Conservation (phyloP, 2,113 vertebrate species). For the Epinephelus lanceolatus region DNA sequence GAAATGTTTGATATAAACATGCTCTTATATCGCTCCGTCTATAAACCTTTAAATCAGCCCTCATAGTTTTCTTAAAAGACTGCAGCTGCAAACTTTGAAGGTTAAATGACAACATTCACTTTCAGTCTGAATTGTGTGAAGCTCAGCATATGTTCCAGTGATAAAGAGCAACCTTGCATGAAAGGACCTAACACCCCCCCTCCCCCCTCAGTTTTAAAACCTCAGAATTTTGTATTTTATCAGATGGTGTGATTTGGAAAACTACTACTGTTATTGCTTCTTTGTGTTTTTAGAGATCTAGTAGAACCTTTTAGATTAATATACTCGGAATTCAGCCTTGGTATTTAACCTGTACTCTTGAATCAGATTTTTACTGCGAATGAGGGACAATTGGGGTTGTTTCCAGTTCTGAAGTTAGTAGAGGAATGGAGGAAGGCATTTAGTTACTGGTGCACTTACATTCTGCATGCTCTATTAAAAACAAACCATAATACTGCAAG, state of each 20-base stretch:
- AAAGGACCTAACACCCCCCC: not conserved
- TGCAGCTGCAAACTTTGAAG: constrained; percentile 3
- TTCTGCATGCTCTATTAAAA: constrained; percentile 27
- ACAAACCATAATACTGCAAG: constrained; percentile 15
- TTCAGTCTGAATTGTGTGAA: not conserved
- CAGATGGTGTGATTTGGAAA: constrained; percentile 32
- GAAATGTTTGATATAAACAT: not conserved
- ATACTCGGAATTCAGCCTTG: constrained; percentile 2
- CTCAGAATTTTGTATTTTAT: constrained; percentile 47
- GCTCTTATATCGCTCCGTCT: not conserved
- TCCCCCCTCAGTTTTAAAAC: not conserved
- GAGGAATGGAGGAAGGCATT: not conserved
- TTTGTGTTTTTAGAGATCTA: constrained; percentile 50
- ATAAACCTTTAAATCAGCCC: constrained; percentile 21
- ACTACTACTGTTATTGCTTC: constrained; percentile 42
- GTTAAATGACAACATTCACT: not conserved
- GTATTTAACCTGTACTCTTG: constrained; percentile 16
- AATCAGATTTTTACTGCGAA: constrained; percentile 4
- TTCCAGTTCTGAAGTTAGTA: not conserved
- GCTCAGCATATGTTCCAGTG: not conserved
- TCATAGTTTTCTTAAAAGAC: not conserved
- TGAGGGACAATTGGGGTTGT: not conserved
- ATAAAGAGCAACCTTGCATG: constrained; percentile 6
- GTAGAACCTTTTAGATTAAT: constrained; percentile 39
- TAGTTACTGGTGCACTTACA: not conserved